phyloP scores from a whole-genome alignment of 1,140 invertebrate species.

The Armadillidium nasatum region DNA sequence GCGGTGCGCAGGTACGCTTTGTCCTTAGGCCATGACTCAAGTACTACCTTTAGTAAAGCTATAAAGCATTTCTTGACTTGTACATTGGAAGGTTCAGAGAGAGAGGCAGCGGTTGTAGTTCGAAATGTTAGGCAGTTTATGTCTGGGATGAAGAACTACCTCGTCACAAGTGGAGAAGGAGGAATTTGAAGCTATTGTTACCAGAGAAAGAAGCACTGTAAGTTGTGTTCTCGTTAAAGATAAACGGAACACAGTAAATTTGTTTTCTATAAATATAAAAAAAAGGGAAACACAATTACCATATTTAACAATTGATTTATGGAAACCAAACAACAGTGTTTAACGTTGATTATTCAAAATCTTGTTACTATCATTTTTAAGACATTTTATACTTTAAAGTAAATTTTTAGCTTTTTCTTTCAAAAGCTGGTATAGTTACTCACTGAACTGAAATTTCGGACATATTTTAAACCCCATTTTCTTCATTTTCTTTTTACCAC shows the following conservation, averaged over 20 bases:
- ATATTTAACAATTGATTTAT: too few species aligned
- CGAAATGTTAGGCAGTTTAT: constrained; percentile 93
- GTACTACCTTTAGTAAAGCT: constrained; percentile 81
- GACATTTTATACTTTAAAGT: too few species aligned
- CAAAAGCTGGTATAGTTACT: too few species aligned
- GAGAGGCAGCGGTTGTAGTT: constrained; percentile 80
- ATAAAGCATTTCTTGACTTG: constrained; percentile 92
- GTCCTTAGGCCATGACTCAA: constrained; percentile 74
- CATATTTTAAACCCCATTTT: too few species aligned
- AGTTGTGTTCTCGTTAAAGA: constrained; percentile 32
- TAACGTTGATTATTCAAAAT: too few species aligned
- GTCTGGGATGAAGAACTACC: constrained; percentile 95
- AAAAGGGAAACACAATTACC: too few species aligned
- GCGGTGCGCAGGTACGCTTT: constrained; percentile 69
- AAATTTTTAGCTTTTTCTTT: too few species aligned
- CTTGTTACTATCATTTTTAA: too few species aligned
- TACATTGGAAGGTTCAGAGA: constrained; percentile 83
- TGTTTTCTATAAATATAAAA: too few species aligned
- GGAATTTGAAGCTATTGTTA: constrained; percentile 84
- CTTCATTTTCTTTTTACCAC: too few species aligned
- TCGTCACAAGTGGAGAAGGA: constrained; percentile 88
- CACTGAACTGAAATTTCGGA: too few species aligned
- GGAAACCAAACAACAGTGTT: too few species aligned
- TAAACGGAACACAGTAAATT: not conserved
- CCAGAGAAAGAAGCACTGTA: constrained; percentile 76